phyloP scores from a whole-genome alignment of 1,140 invertebrate genomes.

The Himalopsyche phryganea region DNA sequence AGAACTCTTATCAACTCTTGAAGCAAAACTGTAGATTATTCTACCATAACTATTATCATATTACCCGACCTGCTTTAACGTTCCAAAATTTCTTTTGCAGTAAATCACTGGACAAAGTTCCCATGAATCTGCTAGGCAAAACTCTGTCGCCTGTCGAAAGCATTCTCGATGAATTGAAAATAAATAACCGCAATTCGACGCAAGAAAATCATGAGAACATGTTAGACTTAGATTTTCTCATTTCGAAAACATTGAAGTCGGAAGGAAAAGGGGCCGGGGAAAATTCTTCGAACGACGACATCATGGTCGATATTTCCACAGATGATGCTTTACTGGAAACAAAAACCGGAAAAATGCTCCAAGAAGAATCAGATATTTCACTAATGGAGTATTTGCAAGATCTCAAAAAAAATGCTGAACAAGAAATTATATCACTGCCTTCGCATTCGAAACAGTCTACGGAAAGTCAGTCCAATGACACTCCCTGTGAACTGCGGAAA shows the following conservation, averaged over 20 bases:
- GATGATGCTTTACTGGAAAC: slow-evolving; percentile 30
- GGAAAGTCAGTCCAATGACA: background rate
- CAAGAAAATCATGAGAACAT: slow-evolving; percentile 25
- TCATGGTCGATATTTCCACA: slow-evolving; percentile 55
- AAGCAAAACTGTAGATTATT: no score
- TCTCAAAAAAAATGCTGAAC: slow-evolving; percentile 1
- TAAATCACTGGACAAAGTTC: slow-evolving; percentile 62
- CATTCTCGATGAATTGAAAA: background rate
- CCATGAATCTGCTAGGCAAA: slow-evolving; percentile 64
- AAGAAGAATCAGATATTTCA: slow-evolving; percentile 24
- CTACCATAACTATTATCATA: no score
- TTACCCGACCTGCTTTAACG: no score
- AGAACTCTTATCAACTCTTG: no score
- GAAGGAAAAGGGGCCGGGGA: slow-evolving; percentile 27
- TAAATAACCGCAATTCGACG: background rate
- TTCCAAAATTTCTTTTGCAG: slow-evolving; percentile 41
- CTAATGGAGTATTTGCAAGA: slow-evolving; percentile 23
- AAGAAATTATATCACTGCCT: background rate
- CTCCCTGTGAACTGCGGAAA: slow-evolving; percentile 4
- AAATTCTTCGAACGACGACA: slow-evolving; percentile 46
- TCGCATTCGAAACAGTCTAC: slow-evolving; percentile 9
- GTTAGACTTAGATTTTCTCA: slow-evolving; percentile 50
- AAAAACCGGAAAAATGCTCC: slow-evolving; percentile 15
- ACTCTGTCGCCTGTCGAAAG: background rate
- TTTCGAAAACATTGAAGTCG: slow-evolving; percentile 37